A percentile compares a stretch with the other conserved stretches of the same genome.
Evolutionary conservation across 2,888 invertebrate species (phyloP).

Genomic region (Caenorhabditis afra): DNA sequence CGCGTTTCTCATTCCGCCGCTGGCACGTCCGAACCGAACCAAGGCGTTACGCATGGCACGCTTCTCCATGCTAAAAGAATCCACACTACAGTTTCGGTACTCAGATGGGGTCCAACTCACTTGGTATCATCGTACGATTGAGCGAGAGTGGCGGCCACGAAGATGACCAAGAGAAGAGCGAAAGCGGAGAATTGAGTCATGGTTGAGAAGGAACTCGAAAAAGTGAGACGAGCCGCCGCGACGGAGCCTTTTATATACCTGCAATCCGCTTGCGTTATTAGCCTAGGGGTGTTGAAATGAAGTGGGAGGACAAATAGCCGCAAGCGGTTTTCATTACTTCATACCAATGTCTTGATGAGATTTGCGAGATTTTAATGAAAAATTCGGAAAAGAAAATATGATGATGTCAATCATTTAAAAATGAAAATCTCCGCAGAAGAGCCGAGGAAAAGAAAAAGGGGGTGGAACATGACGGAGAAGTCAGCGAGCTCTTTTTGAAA

Average conservation of each 20-base stretch:
- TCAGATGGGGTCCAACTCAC: constrained; percentile 12
- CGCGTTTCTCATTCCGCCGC: constrained; percentile 74
- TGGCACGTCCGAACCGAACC: constrained; percentile 72
- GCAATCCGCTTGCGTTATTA: constrained; percentile 28
- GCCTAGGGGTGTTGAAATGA: constrained; percentile 21
- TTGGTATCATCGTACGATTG: constrained; percentile 62
- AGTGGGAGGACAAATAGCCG: constrained; percentile 46
- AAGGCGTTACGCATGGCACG: constrained; percentile 75
- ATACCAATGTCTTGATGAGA: constrained; percentile 42
- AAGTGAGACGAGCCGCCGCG: constrained; percentile 44
- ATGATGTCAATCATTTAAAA: constrained; percentile 41
- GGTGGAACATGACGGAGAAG: constrained; percentile 2
- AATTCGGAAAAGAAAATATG: constrained; percentile 31
- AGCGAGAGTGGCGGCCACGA: constrained; percentile 48
- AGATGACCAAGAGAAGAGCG: constrained; percentile 52
- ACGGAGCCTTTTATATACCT: constrained; percentile 57
- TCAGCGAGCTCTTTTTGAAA: constrained; percentile 24
- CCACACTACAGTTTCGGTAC: neutral
- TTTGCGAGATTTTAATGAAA: constrained; percentile 18
- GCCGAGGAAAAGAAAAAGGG: too few relatives aligned
- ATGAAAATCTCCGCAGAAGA: neutral
- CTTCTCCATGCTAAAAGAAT: constrained; percentile 67
- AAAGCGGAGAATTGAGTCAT: constrained; percentile 49
- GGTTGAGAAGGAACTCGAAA: constrained; percentile 48
- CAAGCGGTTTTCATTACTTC: constrained; percentile 43